These are phyloP conservation scores for Tangara arthus DNA, from an alignment of 2,797 vertebrate species.

Conservation along the genomic window DNA sequence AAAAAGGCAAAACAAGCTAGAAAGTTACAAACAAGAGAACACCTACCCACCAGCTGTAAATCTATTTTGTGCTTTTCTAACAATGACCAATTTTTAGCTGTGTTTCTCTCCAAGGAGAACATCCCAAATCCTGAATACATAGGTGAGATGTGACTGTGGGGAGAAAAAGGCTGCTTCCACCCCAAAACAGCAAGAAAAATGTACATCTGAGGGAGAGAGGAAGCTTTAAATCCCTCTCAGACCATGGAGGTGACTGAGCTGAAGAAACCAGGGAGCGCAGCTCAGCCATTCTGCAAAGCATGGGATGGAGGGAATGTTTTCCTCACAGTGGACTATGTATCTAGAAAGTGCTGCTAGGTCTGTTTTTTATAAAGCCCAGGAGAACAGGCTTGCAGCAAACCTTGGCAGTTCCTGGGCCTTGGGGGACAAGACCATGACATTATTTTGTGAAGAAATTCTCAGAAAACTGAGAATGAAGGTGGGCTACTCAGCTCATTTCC, in stretches of 20 bases:
- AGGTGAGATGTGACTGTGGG: not conserved
- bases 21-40: not conserved
- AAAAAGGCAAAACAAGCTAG: not conserved
- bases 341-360: not conserved
- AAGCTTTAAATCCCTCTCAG: not conserved
- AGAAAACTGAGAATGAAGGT: not conserved
- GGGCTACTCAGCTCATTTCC: not conserved
- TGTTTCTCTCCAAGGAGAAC: not conserved
- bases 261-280: fast-evolving
- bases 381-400: not conserved
- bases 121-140: not conserved
- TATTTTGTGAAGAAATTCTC: not conserved
- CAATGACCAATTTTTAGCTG: not conserved
- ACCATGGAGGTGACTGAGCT: fast-evolving
- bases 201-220: not conserved
- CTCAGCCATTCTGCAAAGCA: not conserved
- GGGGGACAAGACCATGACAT: not conserved
- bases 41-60: not conserved
- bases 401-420: not conserved
- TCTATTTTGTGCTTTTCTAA: not conserved
- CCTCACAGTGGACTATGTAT: not conserved
- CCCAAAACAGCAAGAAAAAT: not conserved
- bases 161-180: not conserved
- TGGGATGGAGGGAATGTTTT: not conserved
- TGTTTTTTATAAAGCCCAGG: not conserved